These are phyloP conservation scores for Psilanteris sp. DNA, from an alignment of 1,140 invertebrate species.

Conservation along the genomic window DNA sequence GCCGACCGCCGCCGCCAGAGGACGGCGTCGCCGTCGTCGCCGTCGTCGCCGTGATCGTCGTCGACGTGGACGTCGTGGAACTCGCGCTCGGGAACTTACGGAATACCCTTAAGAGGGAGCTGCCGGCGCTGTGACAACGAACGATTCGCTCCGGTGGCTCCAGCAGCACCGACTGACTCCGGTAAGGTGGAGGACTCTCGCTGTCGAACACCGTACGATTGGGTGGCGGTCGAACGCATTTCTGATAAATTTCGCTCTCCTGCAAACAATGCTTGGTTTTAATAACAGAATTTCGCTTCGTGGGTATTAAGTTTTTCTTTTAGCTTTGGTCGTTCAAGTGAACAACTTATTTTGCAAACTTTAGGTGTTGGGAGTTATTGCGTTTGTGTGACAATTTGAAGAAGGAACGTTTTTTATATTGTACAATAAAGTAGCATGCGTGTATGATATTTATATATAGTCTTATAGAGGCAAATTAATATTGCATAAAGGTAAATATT, in stretches of 20 bases:
- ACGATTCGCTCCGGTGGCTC: conserved; percentile 74
- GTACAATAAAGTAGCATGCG: too few species aligned
- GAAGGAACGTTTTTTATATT: too few species aligned
- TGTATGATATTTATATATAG: too few species aligned
- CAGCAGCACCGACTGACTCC: conserved; percentile 80
- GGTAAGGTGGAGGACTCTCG: conserved; percentile 84
- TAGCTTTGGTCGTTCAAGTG: too few species aligned
- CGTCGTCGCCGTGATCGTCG: conserved; percentile 79
- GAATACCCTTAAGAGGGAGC: conserved; percentile 68
- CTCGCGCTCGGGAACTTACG: conserved; percentile 59
- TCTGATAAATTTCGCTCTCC: conserved; percentile 85
- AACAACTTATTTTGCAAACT: too few species aligned
- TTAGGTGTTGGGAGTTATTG: too few species aligned
- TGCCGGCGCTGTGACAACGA: conserved; percentile 75
- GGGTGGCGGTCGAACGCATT: conserved; percentile 85
- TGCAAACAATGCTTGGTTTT: conserved; percentile 68
- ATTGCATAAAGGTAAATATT: too few species aligned
- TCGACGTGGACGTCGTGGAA: conserved; percentile 64
- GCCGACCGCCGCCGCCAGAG: conserved; percentile 18
- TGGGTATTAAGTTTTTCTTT: too few species aligned
- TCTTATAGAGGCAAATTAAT: too few species aligned
- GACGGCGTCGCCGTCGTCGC: conserved; percentile 67
- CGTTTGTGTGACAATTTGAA: too few species aligned
- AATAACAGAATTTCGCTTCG: too few species aligned
- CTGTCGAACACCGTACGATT: conserved; percentile 86